Conservation (phyloP, 2,797 vertebrate genomes). For the Gallirallus australis region DNA sequence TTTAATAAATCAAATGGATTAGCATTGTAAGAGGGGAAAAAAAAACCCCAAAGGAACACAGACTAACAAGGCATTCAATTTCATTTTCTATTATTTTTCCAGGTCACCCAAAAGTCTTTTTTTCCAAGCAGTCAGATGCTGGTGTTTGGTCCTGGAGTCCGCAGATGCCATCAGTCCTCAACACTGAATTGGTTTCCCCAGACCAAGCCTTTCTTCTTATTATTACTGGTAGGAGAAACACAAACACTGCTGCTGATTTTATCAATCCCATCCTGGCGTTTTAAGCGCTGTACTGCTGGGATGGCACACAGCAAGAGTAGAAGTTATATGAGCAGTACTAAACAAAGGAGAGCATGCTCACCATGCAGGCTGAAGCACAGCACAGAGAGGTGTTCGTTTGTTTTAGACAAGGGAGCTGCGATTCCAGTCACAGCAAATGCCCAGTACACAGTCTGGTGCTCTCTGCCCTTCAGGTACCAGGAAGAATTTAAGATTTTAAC, state of each 20-base stretch:
- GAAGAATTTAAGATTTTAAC: background rate
- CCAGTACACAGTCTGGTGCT: background rate
- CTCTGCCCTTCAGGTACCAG: background rate
- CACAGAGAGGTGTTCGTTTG: background rate
- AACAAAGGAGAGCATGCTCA: background rate
- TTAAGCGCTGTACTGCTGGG: background rate
- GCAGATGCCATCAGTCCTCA: background rate
- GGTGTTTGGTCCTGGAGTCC: background rate
- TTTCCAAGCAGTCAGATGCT: background rate
- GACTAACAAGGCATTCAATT: background rate
- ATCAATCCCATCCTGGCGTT: fast-evolving
- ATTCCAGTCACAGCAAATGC: background rate
- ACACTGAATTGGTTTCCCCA: background rate
- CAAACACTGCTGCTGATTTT: background rate
- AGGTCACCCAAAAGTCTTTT: conserved; percentile 17
- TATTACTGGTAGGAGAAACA: background rate
- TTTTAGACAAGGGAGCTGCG: background rate
- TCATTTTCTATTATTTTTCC: conserved; percentile 16
- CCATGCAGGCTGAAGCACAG: background rate
- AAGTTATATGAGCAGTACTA: background rate
- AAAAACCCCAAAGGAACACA: background rate
- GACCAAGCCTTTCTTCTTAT: background rate
- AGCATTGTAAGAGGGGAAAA: background rate
- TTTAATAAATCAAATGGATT: conserved; percentile 55
- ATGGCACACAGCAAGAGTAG: background rate